phyloP scores from a whole-genome alignment of 2,797 vertebrate species.

The Eidolon dupreanum region DNA sequence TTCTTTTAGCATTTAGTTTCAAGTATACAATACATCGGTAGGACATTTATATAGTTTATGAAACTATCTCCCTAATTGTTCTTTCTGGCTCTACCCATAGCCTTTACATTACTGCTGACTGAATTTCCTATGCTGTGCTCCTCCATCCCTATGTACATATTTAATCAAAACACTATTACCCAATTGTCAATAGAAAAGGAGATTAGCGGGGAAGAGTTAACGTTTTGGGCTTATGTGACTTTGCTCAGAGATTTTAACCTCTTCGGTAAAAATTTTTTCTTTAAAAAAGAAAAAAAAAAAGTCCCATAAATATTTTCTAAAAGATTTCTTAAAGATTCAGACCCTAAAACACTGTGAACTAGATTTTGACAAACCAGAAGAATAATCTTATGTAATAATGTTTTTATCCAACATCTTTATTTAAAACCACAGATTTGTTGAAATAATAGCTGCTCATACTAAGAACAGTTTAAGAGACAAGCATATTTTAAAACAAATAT shows the following conservation, averaged over 20 bases:
- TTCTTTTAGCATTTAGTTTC: too few relatives aligned
- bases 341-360: not conserved
- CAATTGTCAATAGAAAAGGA: not conserved
- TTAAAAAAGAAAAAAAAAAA: too few relatives aligned
- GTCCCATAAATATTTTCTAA: not conserved
- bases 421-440: not conserved
- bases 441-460: not conserved
- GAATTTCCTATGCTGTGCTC: too few relatives aligned
- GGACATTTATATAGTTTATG: too few relatives aligned
- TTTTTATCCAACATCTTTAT: not conserved
- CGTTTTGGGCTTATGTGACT: not conserved
- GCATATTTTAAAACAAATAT: not conserved
- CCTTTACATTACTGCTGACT: too few relatives aligned
- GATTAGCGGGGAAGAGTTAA: fast-evolving
- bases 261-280: not conserved
- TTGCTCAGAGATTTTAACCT: not conserved
- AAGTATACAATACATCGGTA: too few relatives aligned
- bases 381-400: not conserved
- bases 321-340: not conserved
- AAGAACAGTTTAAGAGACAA: not conserved
- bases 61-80: too few relatives aligned
- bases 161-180: not conserved
- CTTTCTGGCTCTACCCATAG: too few relatives aligned
- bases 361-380: not conserved
- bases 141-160: not conserved